Evolutionary conservation across 1,140 invertebrate genomes (phyloP), one percentile per base, ranked within the genome.

Genomic region (Sinella curviseta): DNA sequence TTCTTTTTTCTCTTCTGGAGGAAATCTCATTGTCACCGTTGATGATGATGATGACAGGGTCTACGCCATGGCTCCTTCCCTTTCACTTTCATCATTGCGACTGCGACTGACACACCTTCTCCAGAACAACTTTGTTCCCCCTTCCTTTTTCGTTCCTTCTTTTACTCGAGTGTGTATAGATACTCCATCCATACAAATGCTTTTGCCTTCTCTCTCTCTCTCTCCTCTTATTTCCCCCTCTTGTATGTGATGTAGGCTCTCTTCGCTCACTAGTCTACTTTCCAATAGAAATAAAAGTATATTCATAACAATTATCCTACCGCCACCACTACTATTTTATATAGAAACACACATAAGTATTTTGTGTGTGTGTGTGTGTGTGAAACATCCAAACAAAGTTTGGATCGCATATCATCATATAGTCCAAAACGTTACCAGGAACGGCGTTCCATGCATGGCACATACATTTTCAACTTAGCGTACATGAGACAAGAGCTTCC

Each of bases 31-130:
- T 70, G 65, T 70, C 65, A 70, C 65, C 65, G 65, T 34, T 36
- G 65, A 31, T 54, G 75, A 48, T 54, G 39, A 48, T 14, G 48
- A 48, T 54, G 75, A 73, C 33, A 36, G 75, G 74, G 76, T 77
- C 70, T 78, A 82, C 80, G 82, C 82, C 80, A 83, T 83, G 77
- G 80, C 80, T 82, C 79, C 78, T 82, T 82, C 80, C 82, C 82
- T 82, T 83, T 83, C 82, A 83, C 82, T 83, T 83, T 83, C 82
- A 80, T 82, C 82, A 82, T 78, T 83, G 82, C 80, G 82, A 83
- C 81, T 83, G 82, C 82, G 81, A 82, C 76, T 79, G 81, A 83
- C 82, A 82, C 81, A 82, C 81, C 82, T 82, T 75, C 77, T 78
- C 78, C 54, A 75, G 74, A 75, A 75, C 35, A 77, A 78, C 39